Conservation (phyloP, 2,888 invertebrate species). For the Nesidiocoris tenuis region DNA sequence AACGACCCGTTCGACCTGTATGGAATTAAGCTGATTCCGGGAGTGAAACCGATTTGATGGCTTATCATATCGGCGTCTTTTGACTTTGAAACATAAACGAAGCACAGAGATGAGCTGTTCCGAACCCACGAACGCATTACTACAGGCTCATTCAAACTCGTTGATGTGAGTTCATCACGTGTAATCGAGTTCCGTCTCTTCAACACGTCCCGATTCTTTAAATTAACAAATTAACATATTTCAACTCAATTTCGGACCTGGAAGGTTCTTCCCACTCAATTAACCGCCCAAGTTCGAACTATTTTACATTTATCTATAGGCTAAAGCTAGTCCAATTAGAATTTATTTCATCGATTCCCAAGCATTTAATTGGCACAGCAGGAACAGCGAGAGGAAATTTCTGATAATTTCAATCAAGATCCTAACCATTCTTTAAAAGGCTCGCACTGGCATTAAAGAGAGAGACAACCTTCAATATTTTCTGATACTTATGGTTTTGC, state of each 20-base stretch:
- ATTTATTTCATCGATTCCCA: background rate
- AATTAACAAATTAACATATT: conserved; percentile 40
- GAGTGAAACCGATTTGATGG: conserved; percentile 39
- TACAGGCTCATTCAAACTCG: background rate
- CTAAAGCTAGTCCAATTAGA: no score
- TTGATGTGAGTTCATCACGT: conserved; percentile 35
- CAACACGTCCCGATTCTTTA: conserved; percentile 24
- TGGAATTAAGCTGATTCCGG: conserved; percentile 35
- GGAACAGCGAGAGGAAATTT: no score
- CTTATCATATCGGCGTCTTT: conserved; percentile 37
- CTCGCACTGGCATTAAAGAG: no score
- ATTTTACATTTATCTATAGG: no score
- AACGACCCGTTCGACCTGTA: conserved; percentile 1
- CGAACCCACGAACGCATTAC: conserved; percentile 22
- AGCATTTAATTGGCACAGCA: no score
- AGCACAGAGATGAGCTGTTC: background rate
- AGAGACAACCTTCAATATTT: no score
- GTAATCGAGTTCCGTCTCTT: conserved; percentile 31
- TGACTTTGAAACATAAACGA: background rate
- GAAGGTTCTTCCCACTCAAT: background rate
- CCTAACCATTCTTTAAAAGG: no score
- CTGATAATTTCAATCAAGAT: no score
- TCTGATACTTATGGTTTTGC: no score
- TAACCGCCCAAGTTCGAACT: no score
- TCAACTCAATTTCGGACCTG: conserved; percentile 14